Evolutionary conservation across 1,140 invertebrate species (phyloP), one percentile per base, ranked within the genome.

Genomic region (Aphis craccivora): DNA sequence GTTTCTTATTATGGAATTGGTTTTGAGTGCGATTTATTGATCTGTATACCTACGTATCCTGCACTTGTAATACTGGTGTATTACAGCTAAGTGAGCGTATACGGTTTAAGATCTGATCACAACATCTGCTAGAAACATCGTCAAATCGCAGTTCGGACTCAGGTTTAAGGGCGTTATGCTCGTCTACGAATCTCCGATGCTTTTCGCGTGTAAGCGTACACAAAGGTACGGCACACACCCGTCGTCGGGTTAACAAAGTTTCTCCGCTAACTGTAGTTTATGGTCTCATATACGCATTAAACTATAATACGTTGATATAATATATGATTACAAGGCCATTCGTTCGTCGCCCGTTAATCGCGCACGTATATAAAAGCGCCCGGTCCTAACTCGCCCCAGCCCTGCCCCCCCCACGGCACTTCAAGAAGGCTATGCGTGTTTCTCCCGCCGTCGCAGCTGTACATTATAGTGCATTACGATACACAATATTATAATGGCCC

Each of bases 241-340:
- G 86, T 87, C 35, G n/a, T 22, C 45, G 87, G n/a, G 45, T 88
- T 35, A 40, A 88, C 87, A 35, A 88, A 51, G 87, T 88, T 88
- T 88, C 7, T 35, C 87, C 20, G 2, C 45, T 53, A 88, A 88
- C 87, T 88, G n/a, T 88, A 88, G 45, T 51, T 88, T 88, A 88
- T 51, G 45, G 43, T n/a, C 20, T 88, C 86, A 8, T 43, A 37
- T 88, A 37, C 18, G 51, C 87, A 88, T 51, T 88, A 88, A 48
- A 88, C 48, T 53, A 51, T 88, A 53, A 84, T 51, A 51, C n/a
- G n/a, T 88, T 48, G 48, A 51, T 48, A 51, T 88, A 88, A 88
- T 88, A 88, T 88, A 88, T 88, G 53, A 88, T 88, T 88, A 35
- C 87, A 53, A 87, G 86, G 30, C 43, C 45, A 9, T 53, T 88